These are phyloP conservation scores for Thecocarcelia acutangulata DNA, from an alignment of 2,888 invertebrate species.

Conservation along the genomic window DNA sequence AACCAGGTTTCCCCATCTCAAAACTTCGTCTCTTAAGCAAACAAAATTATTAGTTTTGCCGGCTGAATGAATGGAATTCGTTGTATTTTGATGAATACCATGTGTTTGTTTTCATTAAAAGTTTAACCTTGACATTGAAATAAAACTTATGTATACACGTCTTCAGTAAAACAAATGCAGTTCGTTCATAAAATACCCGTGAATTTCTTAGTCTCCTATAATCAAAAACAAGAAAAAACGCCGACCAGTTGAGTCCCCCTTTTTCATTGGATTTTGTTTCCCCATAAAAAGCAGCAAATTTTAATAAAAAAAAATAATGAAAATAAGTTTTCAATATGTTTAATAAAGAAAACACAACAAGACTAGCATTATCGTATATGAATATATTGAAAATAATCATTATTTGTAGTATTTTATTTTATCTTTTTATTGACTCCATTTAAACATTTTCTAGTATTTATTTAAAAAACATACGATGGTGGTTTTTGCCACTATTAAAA, in stretches of 20 bases:
- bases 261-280: conserved; percentile 9
- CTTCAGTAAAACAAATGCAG: neutral
- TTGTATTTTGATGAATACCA: conserved; percentile 15
- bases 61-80: conserved; percentile 41
- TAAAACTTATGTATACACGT: conserved; percentile 21
- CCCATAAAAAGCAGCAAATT: neutral
- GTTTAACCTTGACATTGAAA: conserved; percentile 66
- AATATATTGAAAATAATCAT: conserved; percentile 40
- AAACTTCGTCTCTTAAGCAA: no score
- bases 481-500: neutral
- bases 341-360: conserved; percentile 28
- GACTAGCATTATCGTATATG: conserved; percentile 19
- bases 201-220: neutral
- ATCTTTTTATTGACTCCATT: conserved; percentile 24
- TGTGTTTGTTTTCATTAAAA: conserved; percentile 22
- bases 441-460: conserved; percentile 2
- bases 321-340: conserved; percentile 7
- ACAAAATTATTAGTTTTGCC: no score
- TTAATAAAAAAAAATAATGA: neutral
- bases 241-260: no score
- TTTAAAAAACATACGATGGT: neutral
- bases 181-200: conserved; percentile 3
- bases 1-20: no score
- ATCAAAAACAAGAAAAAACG: neutral
- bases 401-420: conserved; percentile 37